Evolutionary conservation across 1,140 invertebrate species (phyloP).

Genomic region (Caenorhabditis latens): DNA sequence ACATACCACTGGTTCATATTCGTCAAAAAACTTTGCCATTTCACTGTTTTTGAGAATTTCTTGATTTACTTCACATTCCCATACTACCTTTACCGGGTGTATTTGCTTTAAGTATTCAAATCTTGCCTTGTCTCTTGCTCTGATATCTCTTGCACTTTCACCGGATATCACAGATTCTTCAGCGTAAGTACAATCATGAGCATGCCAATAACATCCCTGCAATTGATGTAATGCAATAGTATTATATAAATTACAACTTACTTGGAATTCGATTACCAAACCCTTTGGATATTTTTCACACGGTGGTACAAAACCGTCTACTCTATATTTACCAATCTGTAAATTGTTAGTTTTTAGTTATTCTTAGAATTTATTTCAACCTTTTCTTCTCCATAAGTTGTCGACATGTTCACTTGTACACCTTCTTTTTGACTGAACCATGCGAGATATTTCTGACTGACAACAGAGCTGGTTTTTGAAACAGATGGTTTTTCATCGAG

Average conservation of each 20-base stretch:
- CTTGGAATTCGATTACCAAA: not conserved
- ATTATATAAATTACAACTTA: not conserved
- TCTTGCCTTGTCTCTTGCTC: not conserved
- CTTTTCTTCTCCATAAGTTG: not conserved
- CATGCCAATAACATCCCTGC: conserved; percentile 1
- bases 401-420: not conserved
- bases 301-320: not conserved
- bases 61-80: not conserved
- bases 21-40: not conserved
- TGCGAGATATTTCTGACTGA: not conserved
- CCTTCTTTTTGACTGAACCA: not conserved
- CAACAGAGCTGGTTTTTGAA: not conserved
- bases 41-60: not conserved
- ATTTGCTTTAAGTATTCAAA: not conserved
- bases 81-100: not conserved
- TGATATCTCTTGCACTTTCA: not conserved
- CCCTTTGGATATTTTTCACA: not conserved
- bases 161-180: too few relatives aligned
- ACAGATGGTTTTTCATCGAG: not conserved
- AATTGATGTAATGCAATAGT: not conserved
- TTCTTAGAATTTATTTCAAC: not conserved
- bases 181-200: not conserved
- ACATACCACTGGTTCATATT: not conserved
- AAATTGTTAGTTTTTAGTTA: not conserved
- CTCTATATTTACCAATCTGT: not conserved